Evolutionary conservation across 2,888 invertebrate species (phyloP).

Genomic region (Geophilus truncorum): DNA sequence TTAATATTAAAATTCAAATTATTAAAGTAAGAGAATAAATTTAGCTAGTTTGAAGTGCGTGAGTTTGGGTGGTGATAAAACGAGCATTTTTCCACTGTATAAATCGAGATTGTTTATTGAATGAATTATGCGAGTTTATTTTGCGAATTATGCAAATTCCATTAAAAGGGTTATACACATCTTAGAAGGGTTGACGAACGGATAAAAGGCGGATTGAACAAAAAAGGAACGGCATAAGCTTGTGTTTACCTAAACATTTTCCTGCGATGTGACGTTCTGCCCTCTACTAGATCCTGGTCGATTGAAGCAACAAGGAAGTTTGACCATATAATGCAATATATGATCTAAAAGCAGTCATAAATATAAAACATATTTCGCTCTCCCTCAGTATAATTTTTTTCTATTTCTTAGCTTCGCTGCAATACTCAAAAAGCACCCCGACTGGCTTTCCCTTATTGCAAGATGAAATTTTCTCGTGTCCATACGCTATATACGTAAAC

Average conservation of each 20-base stretch:
- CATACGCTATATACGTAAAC: background rate
- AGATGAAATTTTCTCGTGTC: background rate
- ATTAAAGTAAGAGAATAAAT: background rate
- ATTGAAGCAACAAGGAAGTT: conserved; percentile 4
- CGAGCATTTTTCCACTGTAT: background rate
- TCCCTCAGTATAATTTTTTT: background rate
- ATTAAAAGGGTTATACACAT: background rate
- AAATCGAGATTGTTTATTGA: background rate
- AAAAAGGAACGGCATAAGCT: background rate
- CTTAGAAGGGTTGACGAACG: background rate
- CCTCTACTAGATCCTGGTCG: conserved; percentile 10
- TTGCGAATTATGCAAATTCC: background rate
- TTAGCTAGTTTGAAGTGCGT: background rate
- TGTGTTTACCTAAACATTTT: background rate
- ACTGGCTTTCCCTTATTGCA: background rate
- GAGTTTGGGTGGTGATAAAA: background rate
- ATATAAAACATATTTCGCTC: background rate
- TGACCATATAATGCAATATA: conserved; percentile 3
- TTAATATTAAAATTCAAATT: background rate
- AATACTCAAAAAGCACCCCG: background rate
- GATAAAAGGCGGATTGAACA: background rate
- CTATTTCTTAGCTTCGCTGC: background rate
- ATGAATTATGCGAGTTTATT: background rate
- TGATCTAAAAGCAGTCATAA: background rate
- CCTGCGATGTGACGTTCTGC: background rate